These are phyloP conservation scores for Sciaenops ocellatus DNA, from an alignment of 2,797 vertebrate genomes.

Conservation along the genomic window DNA sequence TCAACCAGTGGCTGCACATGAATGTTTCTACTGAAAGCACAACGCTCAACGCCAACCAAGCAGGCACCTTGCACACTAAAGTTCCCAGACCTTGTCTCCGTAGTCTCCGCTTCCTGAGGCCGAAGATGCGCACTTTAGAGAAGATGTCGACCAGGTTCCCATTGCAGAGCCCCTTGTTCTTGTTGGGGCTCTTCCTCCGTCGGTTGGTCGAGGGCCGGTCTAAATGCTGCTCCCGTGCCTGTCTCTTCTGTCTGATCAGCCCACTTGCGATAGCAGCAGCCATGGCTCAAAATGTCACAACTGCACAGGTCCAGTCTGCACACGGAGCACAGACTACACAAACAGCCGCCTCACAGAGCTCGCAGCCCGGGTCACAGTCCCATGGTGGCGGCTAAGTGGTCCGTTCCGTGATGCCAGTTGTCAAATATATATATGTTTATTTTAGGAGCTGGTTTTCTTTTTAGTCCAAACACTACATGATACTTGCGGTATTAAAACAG, in stretches of 20 bases:
- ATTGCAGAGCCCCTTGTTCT: conserved; percentile 98
- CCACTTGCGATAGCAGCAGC: conserved; percentile 98
- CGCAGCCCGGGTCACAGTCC: conserved; percentile 85
- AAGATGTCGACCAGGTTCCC: conserved; percentile 99
- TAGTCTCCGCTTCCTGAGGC: conserved; percentile 98
- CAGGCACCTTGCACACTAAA: conserved; percentile 60
- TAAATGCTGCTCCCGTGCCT: conserved; percentile 97
- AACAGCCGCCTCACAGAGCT: conserved; percentile 80
- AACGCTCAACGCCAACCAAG: conserved; percentile 20
- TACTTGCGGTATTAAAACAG: conserved; percentile 62
- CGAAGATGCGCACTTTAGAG: conserved; percentile 99
- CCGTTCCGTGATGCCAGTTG: conserved; percentile 72
- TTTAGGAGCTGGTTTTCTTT: conserved; percentile 53
- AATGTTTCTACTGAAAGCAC: conserved; percentile 45
- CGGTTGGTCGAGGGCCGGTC: conserved; percentile 94
- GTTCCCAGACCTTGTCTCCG: conserved; percentile 96
- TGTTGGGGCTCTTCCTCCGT: conserved; percentile 97
- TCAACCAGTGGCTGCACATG: conserved; percentile 50
- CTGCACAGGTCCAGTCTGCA: conserved; percentile 81
- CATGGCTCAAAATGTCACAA: conserved; percentile 89
- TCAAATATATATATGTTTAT: conserved; percentile 48
- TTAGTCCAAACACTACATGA: conserved; percentile 78
- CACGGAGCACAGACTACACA: conserved; percentile 81
- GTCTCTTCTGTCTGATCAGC: conserved; percentile 98
- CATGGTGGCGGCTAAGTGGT: conserved; percentile 80